Base-by-base conservation (phyloP, 2,888 invertebrate genomes). In the Atethmia centrago region DNA sequence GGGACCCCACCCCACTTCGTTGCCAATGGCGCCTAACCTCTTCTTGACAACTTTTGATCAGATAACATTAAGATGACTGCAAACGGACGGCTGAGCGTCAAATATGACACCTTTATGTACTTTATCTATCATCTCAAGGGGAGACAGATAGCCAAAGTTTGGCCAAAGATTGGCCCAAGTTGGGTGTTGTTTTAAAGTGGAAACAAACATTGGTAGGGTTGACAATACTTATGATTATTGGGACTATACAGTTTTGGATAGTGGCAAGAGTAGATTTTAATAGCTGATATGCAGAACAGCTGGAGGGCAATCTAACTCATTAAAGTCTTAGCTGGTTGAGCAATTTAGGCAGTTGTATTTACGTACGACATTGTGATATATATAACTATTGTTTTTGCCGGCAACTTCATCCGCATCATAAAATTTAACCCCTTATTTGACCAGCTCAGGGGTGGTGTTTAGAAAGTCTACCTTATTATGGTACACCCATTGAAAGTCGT, bases 31-130 rank as follows among this genome's bases (percentile, higher is more conserved):
- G 81, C 89, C 87, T 74, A 82, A 87, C 85, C 83, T 86, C 74
- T 90, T 87, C 91, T 93, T 93, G 93, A 93, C 93, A 94, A 95
- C 85, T 95, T 95, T 90, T 87, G 91, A 95, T 95, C 95, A 86
- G 95, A 95, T 95, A 94, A 88, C 80, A 72, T 70, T 76, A 78
- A 91, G 91, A 92, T 90, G 85, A 87, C 88, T 84, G 89, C 88
- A 89, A 92, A 90, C 83, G 89, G 90, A 79, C 77, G 82, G 82
- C 87, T 84, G 89, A 89, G 93, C 91, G 94, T 85, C 88, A 91
- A 89, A 91, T 90, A 86, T 91, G 85, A 84, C 92, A 89, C 90
- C 88, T 88, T 80, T 79, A 79, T 83, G 84, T 74, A 62, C 53
- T 55, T 12, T 88, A 92, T 92, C 90, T 85, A 63, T 71, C 82